phyloP scores from a whole-genome alignment of 2,113 vertebrate species.

The Montifringilla adamsi region DNA sequence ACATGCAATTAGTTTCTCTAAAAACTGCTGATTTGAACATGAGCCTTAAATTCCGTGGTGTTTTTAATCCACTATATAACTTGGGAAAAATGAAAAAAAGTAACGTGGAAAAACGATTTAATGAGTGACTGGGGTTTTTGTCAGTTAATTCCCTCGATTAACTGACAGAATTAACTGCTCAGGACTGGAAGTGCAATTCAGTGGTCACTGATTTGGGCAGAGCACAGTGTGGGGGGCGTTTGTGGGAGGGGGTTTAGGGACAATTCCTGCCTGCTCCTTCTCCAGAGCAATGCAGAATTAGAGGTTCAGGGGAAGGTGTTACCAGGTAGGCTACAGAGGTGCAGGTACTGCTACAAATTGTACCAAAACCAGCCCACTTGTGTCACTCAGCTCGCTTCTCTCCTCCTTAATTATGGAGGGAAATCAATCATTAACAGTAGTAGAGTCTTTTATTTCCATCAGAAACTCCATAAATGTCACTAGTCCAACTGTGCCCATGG shows the following conservation, averaged over 20 bases:
- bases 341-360: accelerated
- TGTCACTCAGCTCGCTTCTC: neutral
- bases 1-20: neutral
- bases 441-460: neutral
- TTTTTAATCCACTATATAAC: neutral
- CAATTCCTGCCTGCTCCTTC: neutral
- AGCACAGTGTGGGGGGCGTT: neutral
- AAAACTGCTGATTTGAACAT: neutral
- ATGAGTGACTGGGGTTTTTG: neutral
- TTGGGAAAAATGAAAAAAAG: neutral
- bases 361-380: neutral
- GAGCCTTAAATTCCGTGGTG: neutral
- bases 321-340: accelerated
- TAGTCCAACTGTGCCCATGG: accelerated
- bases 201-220: neutral
- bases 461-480: neutral
- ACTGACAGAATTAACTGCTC: neutral
- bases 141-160: neutral
- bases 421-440: neutral
- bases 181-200: neutral
- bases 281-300: neutral
- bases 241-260: neutral
- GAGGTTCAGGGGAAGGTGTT: neutral
- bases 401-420: neutral
- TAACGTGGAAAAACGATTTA: neutral